These are phyloP conservation scores for Acronicta leporina DNA, from an alignment of 2,888 invertebrate species.

Conservation along the genomic window DNA sequence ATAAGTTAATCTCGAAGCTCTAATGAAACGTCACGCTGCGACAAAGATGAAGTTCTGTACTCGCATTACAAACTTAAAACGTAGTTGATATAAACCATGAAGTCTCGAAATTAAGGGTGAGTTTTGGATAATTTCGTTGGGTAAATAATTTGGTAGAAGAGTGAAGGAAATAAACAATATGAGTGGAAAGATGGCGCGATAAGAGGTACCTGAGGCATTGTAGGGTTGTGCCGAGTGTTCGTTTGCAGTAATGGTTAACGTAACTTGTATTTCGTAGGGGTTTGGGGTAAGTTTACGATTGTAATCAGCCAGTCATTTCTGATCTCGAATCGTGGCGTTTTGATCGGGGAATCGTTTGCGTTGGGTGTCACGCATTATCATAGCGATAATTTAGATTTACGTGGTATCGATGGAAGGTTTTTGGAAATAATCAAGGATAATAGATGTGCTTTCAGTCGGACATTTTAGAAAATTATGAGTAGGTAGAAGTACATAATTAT, in stretches of 20 bases:
- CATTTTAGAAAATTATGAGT: too few relatives aligned
- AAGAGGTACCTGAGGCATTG: constrained; percentile 72
- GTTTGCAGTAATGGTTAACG: constrained; percentile 44
- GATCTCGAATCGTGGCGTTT: constrained; percentile 15
- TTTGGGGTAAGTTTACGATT: constrained; percentile 28
- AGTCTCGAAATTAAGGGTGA: background rate
- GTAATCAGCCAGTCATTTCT: constrained; percentile 29
- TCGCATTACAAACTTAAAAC: constrained; percentile 36
- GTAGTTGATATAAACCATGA: constrained; percentile 15
- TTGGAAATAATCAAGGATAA: too few relatives aligned
- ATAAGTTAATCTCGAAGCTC: constrained; percentile 81
- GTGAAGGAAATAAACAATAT: constrained; percentile 75
- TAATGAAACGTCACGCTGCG: constrained; percentile 81
- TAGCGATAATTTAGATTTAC: too few relatives aligned
- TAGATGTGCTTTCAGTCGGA: too few relatives aligned
- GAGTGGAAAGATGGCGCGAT: constrained; percentile 76
- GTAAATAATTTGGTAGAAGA: constrained; percentile 51
- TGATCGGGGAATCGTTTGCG: constrained; percentile 7
- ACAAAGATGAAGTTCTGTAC: constrained; percentile 65
- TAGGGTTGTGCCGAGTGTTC: constrained; percentile 62
- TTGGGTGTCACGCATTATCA: constrained; percentile 1
- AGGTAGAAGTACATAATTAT: too few relatives aligned
- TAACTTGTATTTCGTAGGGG: constrained; percentile 31
- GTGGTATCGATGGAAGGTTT: too few relatives aligned
- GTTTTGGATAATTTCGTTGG: constrained; percentile 11